These are phyloP conservation scores for Pachymerium ferrugineum DNA, from an alignment of 2,888 invertebrate species.

Conservation along the genomic window DNA sequence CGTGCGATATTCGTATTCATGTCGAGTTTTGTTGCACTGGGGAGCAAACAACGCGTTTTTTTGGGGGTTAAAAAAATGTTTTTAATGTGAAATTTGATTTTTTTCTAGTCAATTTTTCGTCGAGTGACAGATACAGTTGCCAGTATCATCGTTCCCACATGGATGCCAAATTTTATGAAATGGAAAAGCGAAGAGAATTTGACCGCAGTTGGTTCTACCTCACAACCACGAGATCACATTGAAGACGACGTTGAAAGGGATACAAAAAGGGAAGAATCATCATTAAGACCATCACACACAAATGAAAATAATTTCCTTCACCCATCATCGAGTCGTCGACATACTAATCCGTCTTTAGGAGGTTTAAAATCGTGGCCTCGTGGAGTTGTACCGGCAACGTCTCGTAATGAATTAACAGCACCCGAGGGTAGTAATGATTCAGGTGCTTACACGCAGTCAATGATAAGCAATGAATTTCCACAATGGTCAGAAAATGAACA, in stretches of 20 bases:
- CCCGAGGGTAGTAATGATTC: neutral
- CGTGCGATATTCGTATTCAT: neutral
- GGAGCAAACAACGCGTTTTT: too few species aligned
- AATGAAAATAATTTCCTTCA: too few species aligned
- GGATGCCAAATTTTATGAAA: neutral
- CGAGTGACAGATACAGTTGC: neutral
- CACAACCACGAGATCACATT: too few species aligned
- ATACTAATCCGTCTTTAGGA: neutral
- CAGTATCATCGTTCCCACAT: neutral
- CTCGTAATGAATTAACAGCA: neutral
- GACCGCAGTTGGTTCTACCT: too few species aligned
- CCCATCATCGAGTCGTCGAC: too few species aligned
- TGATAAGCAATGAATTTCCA: conserved; percentile 8
- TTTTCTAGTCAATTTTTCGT: neutral
- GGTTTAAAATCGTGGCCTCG: neutral
- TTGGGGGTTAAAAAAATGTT: neutral
- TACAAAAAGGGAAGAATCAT: too few species aligned
- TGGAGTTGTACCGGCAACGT: too few species aligned
- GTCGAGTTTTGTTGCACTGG: neutral
- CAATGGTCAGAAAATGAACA: neutral
- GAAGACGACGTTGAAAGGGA: too few species aligned
- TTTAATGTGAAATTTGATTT: neutral
- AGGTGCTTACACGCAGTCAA: neutral
- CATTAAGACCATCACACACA: too few species aligned
- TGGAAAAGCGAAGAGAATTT: neutral